Percentiles rank a stretch among this genome's conserved stretches.
Conservation (phyloP, 2,113 vertebrate genomes). For the Cryptoleucopteryx plumbea region DNA sequence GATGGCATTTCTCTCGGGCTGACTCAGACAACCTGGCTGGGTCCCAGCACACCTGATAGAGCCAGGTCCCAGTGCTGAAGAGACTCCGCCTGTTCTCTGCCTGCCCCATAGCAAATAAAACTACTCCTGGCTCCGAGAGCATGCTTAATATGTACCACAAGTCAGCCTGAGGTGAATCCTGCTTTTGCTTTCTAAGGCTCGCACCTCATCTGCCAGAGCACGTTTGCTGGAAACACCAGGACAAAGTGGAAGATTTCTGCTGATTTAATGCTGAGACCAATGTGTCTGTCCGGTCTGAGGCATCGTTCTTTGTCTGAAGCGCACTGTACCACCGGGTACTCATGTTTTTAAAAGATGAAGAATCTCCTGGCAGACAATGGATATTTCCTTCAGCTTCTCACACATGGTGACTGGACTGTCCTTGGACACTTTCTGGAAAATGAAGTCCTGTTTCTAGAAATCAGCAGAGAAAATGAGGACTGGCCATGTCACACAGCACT, state of each 20-base stretch:
- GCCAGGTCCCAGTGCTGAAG: background rate
- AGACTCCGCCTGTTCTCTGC: background rate
- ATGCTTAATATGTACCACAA: background rate
- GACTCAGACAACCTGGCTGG: background rate
- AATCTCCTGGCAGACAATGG: background rate
- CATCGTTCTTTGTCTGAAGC: background rate
- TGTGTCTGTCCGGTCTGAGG: background rate
- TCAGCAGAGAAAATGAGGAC: background rate
- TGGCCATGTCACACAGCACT: background rate
- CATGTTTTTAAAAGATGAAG: background rate
- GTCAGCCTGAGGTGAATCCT: background rate
- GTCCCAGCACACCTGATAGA: background rate
- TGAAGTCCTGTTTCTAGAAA: background rate
- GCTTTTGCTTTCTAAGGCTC: background rate
- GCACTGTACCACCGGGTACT: background rate
- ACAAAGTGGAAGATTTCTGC: background rate
- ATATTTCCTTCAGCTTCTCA: background rate
- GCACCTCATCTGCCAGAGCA: background rate
- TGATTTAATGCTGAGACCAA: background rate
- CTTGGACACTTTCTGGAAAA: background rate
- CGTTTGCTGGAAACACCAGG: background rate
- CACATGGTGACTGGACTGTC: accelerated
- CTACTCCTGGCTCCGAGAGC: background rate
- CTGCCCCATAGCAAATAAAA: background rate
- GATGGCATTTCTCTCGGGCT: background rate